Conservation (phyloP, 2,113 vertebrate genomes). For the Nyctibius bracteatus region DNA sequence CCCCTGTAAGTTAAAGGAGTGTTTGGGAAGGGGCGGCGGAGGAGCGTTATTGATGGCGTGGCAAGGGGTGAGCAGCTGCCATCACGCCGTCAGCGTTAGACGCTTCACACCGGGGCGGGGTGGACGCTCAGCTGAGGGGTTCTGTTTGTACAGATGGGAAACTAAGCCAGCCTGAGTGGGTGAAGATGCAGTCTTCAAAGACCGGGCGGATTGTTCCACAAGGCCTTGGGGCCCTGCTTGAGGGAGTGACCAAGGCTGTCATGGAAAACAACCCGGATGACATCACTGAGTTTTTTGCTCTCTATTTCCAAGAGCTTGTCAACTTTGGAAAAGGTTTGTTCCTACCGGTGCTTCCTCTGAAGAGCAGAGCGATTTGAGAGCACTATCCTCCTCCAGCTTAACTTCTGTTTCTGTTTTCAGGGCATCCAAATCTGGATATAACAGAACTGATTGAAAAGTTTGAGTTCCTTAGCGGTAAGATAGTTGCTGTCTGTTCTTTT, state of each 20-base stretch:
- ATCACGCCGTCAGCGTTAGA: accelerated
- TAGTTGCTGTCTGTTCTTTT: not conserved
- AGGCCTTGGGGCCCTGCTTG: conserved; percentile 66
- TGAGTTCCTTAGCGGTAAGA: conserved; percentile 55
- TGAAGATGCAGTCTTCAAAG: conserved; percentile 57
- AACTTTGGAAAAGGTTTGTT: conserved; percentile 70
- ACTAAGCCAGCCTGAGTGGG: not conserved
- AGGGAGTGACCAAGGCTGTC: conserved; percentile 67
- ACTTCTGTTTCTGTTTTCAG: conserved; percentile 38
- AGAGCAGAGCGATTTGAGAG: not conserved
- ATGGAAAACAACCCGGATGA: conserved; percentile 54
- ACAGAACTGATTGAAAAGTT: conserved; percentile 67
- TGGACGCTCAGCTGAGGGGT: accelerated
- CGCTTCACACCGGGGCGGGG: accelerated
- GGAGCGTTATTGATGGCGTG: not conserved
- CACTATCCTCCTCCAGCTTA: not conserved
- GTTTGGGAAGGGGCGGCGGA: not conserved
- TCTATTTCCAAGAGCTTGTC: conserved; percentile 70
- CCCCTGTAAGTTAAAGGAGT: no score
- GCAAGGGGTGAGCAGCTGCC: not conserved
- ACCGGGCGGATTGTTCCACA: conserved; percentile 52
- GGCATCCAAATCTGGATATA: conserved; percentile 55
- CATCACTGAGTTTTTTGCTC: conserved; percentile 58
- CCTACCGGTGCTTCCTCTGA: not conserved
- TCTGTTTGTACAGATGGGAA: not conserved